Evolutionary conservation across 2,888 invertebrate species (phyloP).

Genomic region (Andrena flavipes): DNA sequence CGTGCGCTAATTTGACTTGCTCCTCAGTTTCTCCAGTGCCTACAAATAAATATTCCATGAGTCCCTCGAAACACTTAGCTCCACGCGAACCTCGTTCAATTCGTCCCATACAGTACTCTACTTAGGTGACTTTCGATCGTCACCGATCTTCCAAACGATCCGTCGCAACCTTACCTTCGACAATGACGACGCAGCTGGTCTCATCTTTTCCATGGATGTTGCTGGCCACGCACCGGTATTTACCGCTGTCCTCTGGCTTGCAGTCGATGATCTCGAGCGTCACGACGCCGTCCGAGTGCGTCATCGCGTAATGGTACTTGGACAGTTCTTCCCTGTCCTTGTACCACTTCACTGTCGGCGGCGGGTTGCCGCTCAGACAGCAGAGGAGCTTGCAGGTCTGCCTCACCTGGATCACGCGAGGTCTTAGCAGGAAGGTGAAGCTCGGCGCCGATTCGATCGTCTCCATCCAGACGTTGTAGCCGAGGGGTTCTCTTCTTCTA

Average conservation of each 20-base stretch:
- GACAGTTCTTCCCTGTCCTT: constrained; percentile 97
- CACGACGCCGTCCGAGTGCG: constrained; percentile 97
- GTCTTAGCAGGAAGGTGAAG: constrained; percentile 99
- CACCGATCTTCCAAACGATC: neutral
- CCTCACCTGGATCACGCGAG: constrained; percentile 98
- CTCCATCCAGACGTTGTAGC: constrained; percentile 96
- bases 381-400: constrained; percentile 99
- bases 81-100: neutral
- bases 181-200: constrained; percentile 97
- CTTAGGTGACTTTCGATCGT: neutral
- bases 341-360: constrained; percentile 96
- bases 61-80: neutral
- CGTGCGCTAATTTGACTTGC: constrained; percentile 93
- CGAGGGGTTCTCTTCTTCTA: constrained; percentile 92
- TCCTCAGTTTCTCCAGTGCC: constrained; percentile 92
- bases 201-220: constrained; percentile 98
- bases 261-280: constrained; percentile 98
- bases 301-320: constrained; percentile 96
- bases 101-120: neutral
- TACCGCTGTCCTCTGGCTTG: constrained; percentile 97
- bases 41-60: constrained; percentile 82
- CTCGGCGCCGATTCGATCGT: constrained; percentile 96
- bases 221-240: constrained; percentile 96
- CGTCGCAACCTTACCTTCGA: constrained; percentile 90
- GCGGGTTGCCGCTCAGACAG: constrained; percentile 97